Base-by-base conservation (phyloP, 2,797 vertebrate species). In the Myotis findleyi region DNA sequence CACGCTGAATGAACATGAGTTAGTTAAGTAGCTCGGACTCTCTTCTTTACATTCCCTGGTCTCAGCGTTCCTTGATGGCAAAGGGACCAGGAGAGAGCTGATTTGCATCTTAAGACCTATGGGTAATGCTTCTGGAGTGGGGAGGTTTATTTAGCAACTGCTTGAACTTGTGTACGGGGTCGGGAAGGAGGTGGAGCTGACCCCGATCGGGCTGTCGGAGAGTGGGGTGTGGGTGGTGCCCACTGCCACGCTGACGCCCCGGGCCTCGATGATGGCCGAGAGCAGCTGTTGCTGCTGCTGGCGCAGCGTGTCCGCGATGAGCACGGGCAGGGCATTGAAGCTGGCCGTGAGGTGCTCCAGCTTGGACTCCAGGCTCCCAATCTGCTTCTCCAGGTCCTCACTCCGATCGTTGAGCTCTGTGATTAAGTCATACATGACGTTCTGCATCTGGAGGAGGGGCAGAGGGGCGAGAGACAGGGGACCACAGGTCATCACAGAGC, bases 201-300 rank as follows among this genome's bases (percentile, higher is more conserved):
- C 97, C 69, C 98, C 98, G 0, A 99, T 97, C 0, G 98, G 98
- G 97, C 98, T 99, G 96, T 98, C 98, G 0, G 98, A 98, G 17
- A 98, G 92, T 0, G 98, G 98, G 0, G 98, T 98, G 49, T 97
- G 98, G 7, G 98, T 96, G 94, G 98, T 98, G 57, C 97, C 98
- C 94, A 92, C 96, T 0, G 97, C 98, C 86, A 98, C 89, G 2
- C 97, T 89, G 8, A 98, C 96, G 14, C 97, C 98, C 49, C 98
- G 97, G 0, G 97, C 97, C 94, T 99, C 98, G 10, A 98, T 23
- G 20, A 98, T n/a, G 1, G 98, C 97, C 0, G 98, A 89, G 7
- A 99, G 98, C 94, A 99, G 97, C 89, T 98, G 98, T 90, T 98
- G 98, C 95, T 99, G 98, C 98, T 99, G 98, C 92, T 98, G 98